phyloP scores from a whole-genome alignment of 2,888 invertebrate species.

The Polydrusus pterygomalis region DNA sequence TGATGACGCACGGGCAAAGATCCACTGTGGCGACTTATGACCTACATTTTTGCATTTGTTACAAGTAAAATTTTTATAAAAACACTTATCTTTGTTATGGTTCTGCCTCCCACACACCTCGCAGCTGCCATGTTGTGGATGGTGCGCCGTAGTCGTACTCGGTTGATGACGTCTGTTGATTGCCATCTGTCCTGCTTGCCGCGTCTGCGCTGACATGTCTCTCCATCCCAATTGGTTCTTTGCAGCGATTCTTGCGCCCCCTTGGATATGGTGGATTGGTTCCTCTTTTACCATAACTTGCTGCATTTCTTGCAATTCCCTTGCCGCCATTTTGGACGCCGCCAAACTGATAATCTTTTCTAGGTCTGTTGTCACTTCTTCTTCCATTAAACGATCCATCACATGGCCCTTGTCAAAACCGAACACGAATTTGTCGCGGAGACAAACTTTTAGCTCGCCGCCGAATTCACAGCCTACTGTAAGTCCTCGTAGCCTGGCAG shows the following conservation, averaged over 20 bases:
- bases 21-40: no score
- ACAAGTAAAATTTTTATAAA: constrained; percentile 47
- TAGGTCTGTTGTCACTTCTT: constrained; percentile 24
- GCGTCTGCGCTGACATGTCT: not conserved
- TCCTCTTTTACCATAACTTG: constrained; percentile 33
- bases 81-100: constrained; percentile 48
- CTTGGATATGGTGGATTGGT: constrained; percentile 9
- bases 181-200: not conserved
- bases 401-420: no score
- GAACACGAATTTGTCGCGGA: no score
- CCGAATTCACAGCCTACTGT: constrained; percentile 7
- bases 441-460: no score
- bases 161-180: no score
- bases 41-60: constrained; percentile 34
- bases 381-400: no score
- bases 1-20: no score
- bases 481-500: not conserved
- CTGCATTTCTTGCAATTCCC: no score
- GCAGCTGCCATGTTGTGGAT: constrained; percentile 16
- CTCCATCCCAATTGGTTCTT: no score
- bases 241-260: not conserved
- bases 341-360: constrained; percentile 33
- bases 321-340: constrained; percentile 48
- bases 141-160: no score
- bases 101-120: constrained; percentile 35